phyloP scores from a whole-genome alignment of 2,113 vertebrate genomes.

The Cathartes aura region DNA sequence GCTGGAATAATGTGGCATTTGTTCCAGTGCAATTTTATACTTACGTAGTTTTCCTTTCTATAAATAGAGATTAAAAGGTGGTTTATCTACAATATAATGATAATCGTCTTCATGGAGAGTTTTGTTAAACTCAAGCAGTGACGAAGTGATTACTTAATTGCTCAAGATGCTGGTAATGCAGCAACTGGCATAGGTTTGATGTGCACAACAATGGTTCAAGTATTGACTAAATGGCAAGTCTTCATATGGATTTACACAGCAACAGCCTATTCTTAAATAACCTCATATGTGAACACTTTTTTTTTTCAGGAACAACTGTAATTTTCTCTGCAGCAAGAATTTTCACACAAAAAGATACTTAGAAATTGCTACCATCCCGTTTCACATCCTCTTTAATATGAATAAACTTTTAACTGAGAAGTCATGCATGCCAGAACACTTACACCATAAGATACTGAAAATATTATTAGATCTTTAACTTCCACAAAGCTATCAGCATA shows the following conservation, averaged over 20 bases:
- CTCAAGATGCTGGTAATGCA: background rate
- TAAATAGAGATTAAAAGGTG: background rate
- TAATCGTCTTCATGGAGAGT: background rate
- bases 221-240: conserved; percentile 1
- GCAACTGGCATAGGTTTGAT: background rate
- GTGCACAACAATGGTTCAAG: background rate
- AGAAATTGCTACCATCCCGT: background rate
- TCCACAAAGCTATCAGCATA: background rate
- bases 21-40: background rate
- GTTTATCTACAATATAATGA: background rate
- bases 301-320: background rate
- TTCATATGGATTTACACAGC: background rate
- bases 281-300: background rate
- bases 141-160: conserved; percentile 17
- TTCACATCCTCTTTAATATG: background rate
- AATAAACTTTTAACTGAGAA: background rate
- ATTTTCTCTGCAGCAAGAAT: conserved; percentile 7
- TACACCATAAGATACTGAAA: background rate
- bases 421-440: background rate
- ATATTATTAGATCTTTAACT: background rate
- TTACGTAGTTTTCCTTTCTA: background rate
- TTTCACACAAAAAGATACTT: background rate
- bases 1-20: background rate
- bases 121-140: background rate
- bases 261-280: background rate